A percentile compares a stretch with the other conserved stretches of the same genome.
These are phyloP conservation scores for Coelinius sp. DNA, from an alignment of 2,888 invertebrate species.

Conservation along the genomic window DNA sequence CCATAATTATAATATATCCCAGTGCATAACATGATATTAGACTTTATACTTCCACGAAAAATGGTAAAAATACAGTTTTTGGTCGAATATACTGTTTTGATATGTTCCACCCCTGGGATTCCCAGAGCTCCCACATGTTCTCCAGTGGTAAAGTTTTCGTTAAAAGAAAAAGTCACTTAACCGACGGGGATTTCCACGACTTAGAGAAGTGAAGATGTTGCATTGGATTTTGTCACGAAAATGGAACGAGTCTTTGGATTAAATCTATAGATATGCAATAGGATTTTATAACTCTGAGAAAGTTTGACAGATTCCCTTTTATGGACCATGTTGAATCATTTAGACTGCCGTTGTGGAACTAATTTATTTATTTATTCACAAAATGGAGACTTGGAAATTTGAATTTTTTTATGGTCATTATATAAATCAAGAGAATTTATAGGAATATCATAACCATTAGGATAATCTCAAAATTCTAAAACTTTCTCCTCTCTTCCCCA, in stretches of 20 bases:
- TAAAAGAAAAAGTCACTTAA: background rate
- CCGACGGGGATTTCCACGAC: background rate
- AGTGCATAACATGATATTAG: background rate
- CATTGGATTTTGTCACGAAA: background rate
- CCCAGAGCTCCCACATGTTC: background rate
- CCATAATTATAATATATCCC: background rate
- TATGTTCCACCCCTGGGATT: background rate
- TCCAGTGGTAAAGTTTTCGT: background rate
- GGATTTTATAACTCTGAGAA: background rate
- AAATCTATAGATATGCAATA: too few species aligned
- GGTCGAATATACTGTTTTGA: background rate
- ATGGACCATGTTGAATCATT: background rate
- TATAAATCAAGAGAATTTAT: too few species aligned
- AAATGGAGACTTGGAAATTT: background rate
- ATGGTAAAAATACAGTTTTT: background rate
- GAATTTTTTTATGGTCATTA: too few species aligned
- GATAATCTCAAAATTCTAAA: background rate
- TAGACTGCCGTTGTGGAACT: background rate
- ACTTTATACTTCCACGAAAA: background rate
- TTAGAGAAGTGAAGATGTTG: background rate
- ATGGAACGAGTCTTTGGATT: background rate
- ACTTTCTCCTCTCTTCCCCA: background rate
- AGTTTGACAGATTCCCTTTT: background rate
- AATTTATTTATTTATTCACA: background rate
- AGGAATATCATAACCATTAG: background rate